Evolutionary conservation across 1,140 invertebrate genomes (phyloP).

Genomic region (Anoplophora glabripennis): DNA sequence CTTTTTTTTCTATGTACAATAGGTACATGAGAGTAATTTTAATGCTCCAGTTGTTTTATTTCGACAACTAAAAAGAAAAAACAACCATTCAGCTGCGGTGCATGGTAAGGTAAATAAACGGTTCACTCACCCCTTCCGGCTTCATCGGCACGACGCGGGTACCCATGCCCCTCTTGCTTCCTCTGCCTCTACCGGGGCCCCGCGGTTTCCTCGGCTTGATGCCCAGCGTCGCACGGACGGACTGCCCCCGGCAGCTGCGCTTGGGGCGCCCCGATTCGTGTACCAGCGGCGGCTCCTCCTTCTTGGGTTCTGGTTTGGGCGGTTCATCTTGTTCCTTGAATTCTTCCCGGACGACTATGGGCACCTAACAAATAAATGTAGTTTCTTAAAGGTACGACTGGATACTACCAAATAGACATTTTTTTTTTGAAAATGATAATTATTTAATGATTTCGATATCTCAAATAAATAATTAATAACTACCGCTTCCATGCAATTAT

Average conservation of each 20-base stretch:
- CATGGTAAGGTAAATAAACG: neutral
- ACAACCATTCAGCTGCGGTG: conserved; percentile 16
- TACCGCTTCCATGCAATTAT: too few species aligned
- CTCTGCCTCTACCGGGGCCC: conserved; percentile 32
- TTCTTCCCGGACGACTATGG: conserved; percentile 39
- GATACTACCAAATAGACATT: too few species aligned
- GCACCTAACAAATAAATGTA: conserved; percentile 22
- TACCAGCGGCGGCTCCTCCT: conserved; percentile 8
- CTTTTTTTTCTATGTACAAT: conserved; percentile 13
- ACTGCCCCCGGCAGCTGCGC: conserved; percentile 42
- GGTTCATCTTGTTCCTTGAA: conserved; percentile 30
- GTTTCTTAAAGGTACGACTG: neutral
- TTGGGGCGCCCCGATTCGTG: conserved; percentile 38
- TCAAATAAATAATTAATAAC: too few species aligned
- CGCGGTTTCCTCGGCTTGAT: conserved; percentile 44
- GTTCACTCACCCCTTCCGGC: conserved; percentile 28
- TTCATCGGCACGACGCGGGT: conserved; percentile 15
- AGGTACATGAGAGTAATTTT: conserved; percentile 6
- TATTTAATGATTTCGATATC: conserved; percentile 4
- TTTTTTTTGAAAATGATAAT: too few species aligned
- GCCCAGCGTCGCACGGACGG: conserved; percentile 40
- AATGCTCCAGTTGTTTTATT: conserved; percentile 11
- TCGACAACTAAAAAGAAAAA: conserved; percentile 26
- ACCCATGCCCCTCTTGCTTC: conserved; percentile 35
- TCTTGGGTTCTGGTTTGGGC: conserved; percentile 9